Percentiles rank a stretch among this genome's conserved stretches.
Evolutionary conservation across 2,888 invertebrate species (phyloP).

Genomic region (Coleophora deauratella): DNA sequence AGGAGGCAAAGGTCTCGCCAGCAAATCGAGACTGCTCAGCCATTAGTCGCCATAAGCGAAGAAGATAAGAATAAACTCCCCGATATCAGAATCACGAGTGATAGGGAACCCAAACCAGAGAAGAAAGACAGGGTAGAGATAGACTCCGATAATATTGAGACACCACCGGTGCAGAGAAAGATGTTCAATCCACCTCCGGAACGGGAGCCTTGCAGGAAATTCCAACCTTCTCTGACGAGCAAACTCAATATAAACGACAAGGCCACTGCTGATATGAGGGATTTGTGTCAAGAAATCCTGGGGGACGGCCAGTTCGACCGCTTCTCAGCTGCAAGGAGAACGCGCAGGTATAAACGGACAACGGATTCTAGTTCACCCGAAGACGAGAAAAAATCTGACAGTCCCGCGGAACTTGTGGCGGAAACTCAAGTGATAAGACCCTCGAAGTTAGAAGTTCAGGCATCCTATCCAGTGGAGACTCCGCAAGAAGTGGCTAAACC

Average conservation of each 20-base stretch:
- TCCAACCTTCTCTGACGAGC: slow-evolving; percentile 47
- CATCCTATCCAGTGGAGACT: slow-evolving; percentile 61
- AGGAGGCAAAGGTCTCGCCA: slow-evolving; percentile 73
- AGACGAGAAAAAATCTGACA: slow-evolving; percentile 67
- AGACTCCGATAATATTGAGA: slow-evolving; percentile 93
- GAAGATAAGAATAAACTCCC: slow-evolving; percentile 75
- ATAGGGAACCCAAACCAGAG: slow-evolving; percentile 29
- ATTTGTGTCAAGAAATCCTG: slow-evolving; percentile 69
- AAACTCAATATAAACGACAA: slow-evolving; percentile 34
- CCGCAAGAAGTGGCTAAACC: slow-evolving; percentile 52
- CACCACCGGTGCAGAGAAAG: slow-evolving; percentile 86
- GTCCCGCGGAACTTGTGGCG: slow-evolving; percentile 57
- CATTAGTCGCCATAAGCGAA: slow-evolving; percentile 75
- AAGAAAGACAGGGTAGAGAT: slow-evolving; percentile 83
- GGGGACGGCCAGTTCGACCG: slow-evolving; percentile 89
- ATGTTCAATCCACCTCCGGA: slow-evolving; percentile 78
- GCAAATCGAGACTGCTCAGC: slow-evolving; percentile 50
- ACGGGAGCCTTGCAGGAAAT: slow-evolving; percentile 74
- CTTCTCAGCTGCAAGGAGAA: slow-evolving; percentile 86
- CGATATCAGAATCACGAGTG: slow-evolving; percentile 52
- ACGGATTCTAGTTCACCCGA: slow-evolving; percentile 74
- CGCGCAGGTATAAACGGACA: slow-evolving; percentile 83
- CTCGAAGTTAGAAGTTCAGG: slow-evolving; percentile 66
- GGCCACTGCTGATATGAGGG: slow-evolving; percentile 53
- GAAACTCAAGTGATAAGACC: slow-evolving; percentile 71